Evolutionary conservation across 2,888 invertebrate genomes (phyloP), one percentile per base, ranked within the genome.

Genomic region (Pandemis cinnamomeana): DNA sequence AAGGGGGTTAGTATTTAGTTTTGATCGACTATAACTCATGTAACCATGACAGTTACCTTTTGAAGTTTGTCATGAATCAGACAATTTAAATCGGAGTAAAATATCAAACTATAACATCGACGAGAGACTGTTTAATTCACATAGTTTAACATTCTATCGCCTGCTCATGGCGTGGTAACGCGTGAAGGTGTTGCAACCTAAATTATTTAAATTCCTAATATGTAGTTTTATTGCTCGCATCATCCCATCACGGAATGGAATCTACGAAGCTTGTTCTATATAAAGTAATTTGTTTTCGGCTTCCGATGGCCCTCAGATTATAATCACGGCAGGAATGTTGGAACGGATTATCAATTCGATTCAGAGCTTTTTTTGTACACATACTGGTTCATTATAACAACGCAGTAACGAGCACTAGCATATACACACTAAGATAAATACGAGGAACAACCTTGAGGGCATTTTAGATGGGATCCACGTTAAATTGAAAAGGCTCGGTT

Each of bases 261-360:
- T 82, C 80, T 81, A 77, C 79, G 77, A 72, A 81, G 80, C 79
- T 80, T 81, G 73, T 73, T 78, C 82, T 80, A 81, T 81, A 84
- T 84, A 83, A 81, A 84, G 84, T 85, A 88, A 89, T 89, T 89
- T 89, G 83, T 88, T 88, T 89, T 87, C 83, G 86, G 88, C 88
- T 90, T 86, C 89, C 84, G 86, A 86, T 84, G 82, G 82, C 81
- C 76, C 81, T 81, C 81, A 82, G 83, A 86, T 87, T 85, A 86
- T 86, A 87, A 87, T 88, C 87, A 86, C 78, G 80, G 78, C 76
- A 81, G 88, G 89, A 90, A 90, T 90, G 88, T 83, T 79, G 82
- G 84, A 85, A 85, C 86, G 84, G 87, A 86, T 87, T 88, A 88
- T 86, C 86, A 87, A 89, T 90, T 89, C 83, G 88, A 87, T 86